phyloP scores from a whole-genome alignment of 2,797 vertebrate genomes.

The Schizopygopsis malacanthus region DNA sequence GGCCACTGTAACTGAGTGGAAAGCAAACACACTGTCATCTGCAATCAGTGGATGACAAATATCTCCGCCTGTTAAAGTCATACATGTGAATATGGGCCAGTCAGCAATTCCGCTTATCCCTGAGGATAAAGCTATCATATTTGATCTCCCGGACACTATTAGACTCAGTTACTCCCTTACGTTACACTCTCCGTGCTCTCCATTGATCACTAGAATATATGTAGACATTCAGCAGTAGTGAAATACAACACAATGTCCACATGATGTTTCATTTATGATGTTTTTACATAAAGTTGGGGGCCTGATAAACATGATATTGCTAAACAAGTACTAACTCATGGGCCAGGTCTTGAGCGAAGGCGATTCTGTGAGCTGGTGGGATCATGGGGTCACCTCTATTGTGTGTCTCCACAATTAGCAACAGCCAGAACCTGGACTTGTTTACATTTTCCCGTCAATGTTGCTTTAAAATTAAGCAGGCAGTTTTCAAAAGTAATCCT shows the following conservation, averaged over 20 bases:
- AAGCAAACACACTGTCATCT: conserved; percentile 22
- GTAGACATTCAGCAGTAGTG: background rate
- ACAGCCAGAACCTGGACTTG: background rate
- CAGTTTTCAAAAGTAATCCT: background rate
- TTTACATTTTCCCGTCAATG: background rate
- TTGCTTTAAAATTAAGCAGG: background rate
- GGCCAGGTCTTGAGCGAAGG: background rate
- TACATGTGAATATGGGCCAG: background rate
- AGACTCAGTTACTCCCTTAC: conserved; percentile 3
- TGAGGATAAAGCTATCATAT: conserved; percentile 13
- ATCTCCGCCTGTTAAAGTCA: background rate
- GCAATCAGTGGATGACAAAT: conserved; percentile 4
- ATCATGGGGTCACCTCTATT: background rate
- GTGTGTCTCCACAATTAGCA: background rate
- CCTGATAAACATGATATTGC: background rate
- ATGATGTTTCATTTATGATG: background rate
- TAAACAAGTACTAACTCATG: background rate
- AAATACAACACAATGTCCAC: background rate
- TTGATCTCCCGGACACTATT: background rate
- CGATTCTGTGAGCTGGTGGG: background rate
- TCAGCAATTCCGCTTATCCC: conserved; percentile 17
- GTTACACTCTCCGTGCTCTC: background rate
- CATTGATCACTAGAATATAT: conserved; percentile 13
- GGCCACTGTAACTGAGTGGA: conserved; percentile 13
- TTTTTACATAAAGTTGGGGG: background rate